phyloP scores from a whole-genome alignment of 2,888 invertebrate genomes.

The Metacarcinus magister region DNA sequence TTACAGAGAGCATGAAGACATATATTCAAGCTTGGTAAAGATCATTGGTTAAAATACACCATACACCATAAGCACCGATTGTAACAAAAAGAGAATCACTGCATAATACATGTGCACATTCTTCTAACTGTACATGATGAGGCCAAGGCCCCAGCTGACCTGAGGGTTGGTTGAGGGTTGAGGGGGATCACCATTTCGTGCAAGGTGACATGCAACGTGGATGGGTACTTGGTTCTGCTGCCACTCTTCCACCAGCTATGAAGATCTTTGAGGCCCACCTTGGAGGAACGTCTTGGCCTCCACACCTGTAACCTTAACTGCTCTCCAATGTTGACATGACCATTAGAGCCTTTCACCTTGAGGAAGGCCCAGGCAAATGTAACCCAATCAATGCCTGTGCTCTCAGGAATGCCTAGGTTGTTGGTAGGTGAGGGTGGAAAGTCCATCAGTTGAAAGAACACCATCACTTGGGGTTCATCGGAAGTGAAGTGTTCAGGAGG shows the following conservation, averaged over 20 bases:
- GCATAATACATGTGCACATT: background rate
- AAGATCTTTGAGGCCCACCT: slow-evolving; percentile 83
- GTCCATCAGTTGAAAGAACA: slow-evolving; percentile 87
- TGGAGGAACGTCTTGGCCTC: slow-evolving; percentile 85
- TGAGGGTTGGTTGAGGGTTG: slow-evolving; percentile 84
- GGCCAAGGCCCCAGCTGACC: slow-evolving; percentile 75
- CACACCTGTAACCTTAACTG: slow-evolving; percentile 88
- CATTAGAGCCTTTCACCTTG: slow-evolving; percentile 87
- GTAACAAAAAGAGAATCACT: background rate
- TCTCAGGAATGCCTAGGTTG: slow-evolving; percentile 84
- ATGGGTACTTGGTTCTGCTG: slow-evolving; percentile 87
- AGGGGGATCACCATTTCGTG: slow-evolving; percentile 85
- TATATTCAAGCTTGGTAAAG: no score
- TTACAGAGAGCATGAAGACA: no score
- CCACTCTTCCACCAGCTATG: slow-evolving; percentile 87
- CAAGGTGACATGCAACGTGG: slow-evolving; percentile 88
- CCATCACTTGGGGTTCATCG: slow-evolving; percentile 85
- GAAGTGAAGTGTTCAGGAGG: slow-evolving; percentile 85
- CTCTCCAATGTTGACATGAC: slow-evolving; percentile 86
- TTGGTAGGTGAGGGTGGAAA: slow-evolving; percentile 84
- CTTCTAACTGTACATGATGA: background rate
- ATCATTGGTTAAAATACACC: background rate
- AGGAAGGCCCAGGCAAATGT: slow-evolving; percentile 90
- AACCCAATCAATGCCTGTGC: slow-evolving; percentile 85
- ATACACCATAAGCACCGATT: background rate